These are phyloP conservation scores for Trypoxylon attenuatum DNA, from an alignment of 2,888 invertebrate genomes.

Conservation along the genomic window DNA sequence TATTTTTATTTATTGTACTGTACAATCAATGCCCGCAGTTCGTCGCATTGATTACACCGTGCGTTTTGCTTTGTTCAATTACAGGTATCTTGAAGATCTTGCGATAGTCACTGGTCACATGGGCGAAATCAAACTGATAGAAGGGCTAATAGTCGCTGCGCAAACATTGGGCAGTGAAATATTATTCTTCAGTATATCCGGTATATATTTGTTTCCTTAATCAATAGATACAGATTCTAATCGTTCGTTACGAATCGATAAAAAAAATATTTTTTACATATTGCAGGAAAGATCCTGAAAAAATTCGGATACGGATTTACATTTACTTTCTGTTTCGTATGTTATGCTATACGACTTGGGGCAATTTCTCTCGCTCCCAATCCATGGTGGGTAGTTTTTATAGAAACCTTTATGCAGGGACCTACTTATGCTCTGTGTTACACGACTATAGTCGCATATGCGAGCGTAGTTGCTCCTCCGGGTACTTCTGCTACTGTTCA, in stretches of 20 bases:
- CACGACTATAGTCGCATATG: conserved; percentile 84
- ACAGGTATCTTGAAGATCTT: conserved; percentile 86
- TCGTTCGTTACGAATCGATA: not conserved
- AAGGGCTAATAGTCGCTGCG: conserved; percentile 86
- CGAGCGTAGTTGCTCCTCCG: conserved; percentile 77
- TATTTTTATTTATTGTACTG: not conserved
- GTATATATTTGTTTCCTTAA: conserved; percentile 66
- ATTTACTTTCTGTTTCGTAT: conserved; percentile 85
- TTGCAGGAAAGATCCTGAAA: conserved; percentile 84
- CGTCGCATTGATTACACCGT: not conserved
- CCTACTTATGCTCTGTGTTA: conserved; percentile 92
- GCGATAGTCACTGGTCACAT: conserved; percentile 80
- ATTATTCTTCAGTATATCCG: conserved; percentile 84
- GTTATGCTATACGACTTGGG: conserved; percentile 84
- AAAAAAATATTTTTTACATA: not conserved
- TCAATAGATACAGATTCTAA: too few relatives aligned
- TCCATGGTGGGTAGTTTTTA: conserved; percentile 88
- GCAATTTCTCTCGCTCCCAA: conserved; percentile 85
- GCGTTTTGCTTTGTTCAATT: too few relatives aligned
- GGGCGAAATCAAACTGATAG: conserved; percentile 84
- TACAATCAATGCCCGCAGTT: not conserved
- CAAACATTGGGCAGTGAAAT: conserved; percentile 88
- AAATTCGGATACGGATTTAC: conserved; percentile 86
- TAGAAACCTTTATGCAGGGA: conserved; percentile 89
- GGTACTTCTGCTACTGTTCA: conserved; percentile 91